Base-by-base conservation (phyloP, 2,888 invertebrate genomes). In the Cerceris ruficornis region DNA sequence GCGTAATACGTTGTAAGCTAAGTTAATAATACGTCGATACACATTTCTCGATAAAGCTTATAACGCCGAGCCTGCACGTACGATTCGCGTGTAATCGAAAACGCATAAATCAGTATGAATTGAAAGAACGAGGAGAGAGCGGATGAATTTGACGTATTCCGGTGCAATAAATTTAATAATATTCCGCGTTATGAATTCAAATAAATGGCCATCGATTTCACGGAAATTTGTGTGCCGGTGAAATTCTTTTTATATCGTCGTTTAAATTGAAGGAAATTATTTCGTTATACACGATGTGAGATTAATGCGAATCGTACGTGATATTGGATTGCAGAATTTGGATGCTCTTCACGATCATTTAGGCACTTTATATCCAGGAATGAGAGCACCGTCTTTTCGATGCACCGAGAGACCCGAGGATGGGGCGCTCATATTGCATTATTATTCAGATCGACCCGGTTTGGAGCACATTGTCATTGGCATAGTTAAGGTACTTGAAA, bases 391-490 rank as follows among this genome's bases (percentile, higher is more conserved):
- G 0, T 98, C 98, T 0, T 99, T 99, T 93, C 95, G 99, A 15
- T 99, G 98, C 92, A 98, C 98, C 0, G 98, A 98, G 89, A 93
- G 97, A 71, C 95, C 96, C 7, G 97, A 97, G 92, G 98, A 98
- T 92, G 98, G 98, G 0, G 97, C 96, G 0, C 93, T 98, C 46
- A 94, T 98, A 52, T 94, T 99, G 17, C 99, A 99, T 92, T 99
- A 99, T 93, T 99, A 99, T 93, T 98, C 98, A 0, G 98, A 98
- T 87, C 95, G 98, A 81, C 97, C 98, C 5, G 98, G 98, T 6
- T 93, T 99, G 85, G 98, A 99, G 91, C 96, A 98, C 89, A 98
- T 99, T 90, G 98, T 99, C 77, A 98, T 98, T 90, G 99, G 99
- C 42, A 98, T 98, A 85, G 98, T 99, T 2, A 98, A 98, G 95